Percentiles rank a stretch among this genome's conserved stretches.
These are phyloP conservation scores for Argyresthia goedartella DNA, from an alignment of 2,888 invertebrate species.

Conservation along the genomic window DNA sequence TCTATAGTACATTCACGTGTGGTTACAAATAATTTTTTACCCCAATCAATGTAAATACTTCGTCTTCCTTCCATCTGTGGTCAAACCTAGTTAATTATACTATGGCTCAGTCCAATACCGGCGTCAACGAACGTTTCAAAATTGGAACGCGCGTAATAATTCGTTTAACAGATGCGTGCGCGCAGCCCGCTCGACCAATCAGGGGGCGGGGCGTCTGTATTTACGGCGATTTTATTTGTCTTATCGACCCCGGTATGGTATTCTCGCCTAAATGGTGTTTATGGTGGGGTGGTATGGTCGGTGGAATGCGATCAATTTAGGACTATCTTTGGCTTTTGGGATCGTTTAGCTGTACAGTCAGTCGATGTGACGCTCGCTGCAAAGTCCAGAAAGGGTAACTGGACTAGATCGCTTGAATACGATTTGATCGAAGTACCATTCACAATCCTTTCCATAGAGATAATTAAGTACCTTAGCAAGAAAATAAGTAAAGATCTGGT, in stretches of 20 bases:
- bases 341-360: not conserved
- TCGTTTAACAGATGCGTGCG: slow-evolving; percentile 53
- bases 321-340: not conserved
- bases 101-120: too few species aligned
- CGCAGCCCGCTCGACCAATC: slow-evolving; percentile 28
- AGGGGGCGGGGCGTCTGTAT: slow-evolving; percentile 20
- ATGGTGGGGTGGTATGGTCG: not conserved
- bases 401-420: too few species aligned
- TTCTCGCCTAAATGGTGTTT: not conserved
- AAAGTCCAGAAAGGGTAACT: too few species aligned
- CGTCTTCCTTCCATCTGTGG: too few species aligned
- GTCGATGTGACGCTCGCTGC: not conserved
- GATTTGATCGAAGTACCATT: too few species aligned
- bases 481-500: too few species aligned
- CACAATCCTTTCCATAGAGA: too few species aligned
- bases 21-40: too few species aligned
- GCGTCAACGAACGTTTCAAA: slow-evolving; percentile 5
- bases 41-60: too few species aligned
- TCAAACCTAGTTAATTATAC: too few species aligned
- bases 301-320: not conserved
- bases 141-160: slow-evolving; percentile 32
- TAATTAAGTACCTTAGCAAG: too few species aligned
- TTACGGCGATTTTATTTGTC: slow-evolving; percentile 39
- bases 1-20: too few species aligned
- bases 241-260: slow-evolving; percentile 19